phyloP scores from a whole-genome alignment of 2,113 vertebrate species.

The Labeo rohita region DNA sequence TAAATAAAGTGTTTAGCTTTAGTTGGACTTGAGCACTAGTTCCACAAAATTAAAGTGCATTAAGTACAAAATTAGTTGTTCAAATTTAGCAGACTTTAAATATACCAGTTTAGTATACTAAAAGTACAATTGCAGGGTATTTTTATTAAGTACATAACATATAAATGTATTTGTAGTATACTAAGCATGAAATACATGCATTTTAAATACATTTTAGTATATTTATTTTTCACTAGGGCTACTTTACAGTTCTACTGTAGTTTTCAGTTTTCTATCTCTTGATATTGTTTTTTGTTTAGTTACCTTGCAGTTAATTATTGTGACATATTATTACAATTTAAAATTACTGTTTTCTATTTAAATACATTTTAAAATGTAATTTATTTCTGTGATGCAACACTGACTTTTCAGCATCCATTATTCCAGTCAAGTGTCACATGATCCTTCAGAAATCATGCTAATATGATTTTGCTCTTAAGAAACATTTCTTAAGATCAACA shows the following conservation, averaged over 20 bases:
- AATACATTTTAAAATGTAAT: neutral
- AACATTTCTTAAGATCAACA: neutral
- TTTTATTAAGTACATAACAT: too few relatives aligned
- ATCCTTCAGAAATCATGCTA: neutral
- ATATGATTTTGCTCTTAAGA: neutral
- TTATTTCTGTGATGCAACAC: neutral
- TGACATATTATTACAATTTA: neutral
- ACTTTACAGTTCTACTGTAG: neutral
- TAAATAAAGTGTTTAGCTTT: too few relatives aligned
- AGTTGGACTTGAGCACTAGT: too few relatives aligned
- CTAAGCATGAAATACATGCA: too few relatives aligned
- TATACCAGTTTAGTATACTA: too few relatives aligned
- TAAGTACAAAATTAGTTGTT: too few relatives aligned
- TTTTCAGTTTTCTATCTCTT: neutral
- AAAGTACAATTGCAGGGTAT: too few relatives aligned
- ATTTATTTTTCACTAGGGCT: too few relatives aligned
- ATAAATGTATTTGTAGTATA: too few relatives aligned
- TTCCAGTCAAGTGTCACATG: neutral
- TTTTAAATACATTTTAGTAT: too few relatives aligned
- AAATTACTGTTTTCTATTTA: neutral
- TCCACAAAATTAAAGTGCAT: too few relatives aligned
- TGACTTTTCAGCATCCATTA: neutral
- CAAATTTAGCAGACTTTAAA: too few relatives aligned
- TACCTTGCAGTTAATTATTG: neutral
- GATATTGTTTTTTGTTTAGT: neutral